Evolutionary conservation across 2,113 vertebrate species (phyloP), one percentile per base, ranked within the genome.

Genomic region (Pogona vitticeps): DNA sequence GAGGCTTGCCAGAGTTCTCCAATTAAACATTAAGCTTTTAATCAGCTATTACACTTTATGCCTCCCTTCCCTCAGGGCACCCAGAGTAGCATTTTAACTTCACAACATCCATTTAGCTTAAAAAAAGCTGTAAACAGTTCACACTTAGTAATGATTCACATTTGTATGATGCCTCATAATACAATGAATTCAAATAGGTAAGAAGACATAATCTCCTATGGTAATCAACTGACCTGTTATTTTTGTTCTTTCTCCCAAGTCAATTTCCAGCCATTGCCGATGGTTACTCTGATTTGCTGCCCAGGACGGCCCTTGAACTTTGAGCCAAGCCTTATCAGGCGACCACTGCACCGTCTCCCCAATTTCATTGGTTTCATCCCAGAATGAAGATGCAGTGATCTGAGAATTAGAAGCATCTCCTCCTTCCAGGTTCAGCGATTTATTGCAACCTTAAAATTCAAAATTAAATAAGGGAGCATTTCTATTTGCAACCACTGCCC

Each of bases 221-320:
- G 28, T 31, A 68, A 3, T 18, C 0, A 0, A 87, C 90, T 40
- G 93, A 98, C 98, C 97, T 88, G 97, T 98, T 94, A 98, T 95
- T 91, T 94, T 97, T 92, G 93, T 98, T 92, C 96, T 97, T 91
- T 98, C 97, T 79, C 97, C 96, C 58, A 98, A 91, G 93, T 98
- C 97, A 85, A 98, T 96, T 90, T 97, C 95, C 52, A 98, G 78
- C 97, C 97, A 98, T 59, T 95, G 95, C 17, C 86, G 94, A 21
- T 52, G 91, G 87, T 88, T 89, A 71, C 93, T 95, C 65, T 96
- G 93, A 28, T 96, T 95, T 0, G 95, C 93, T 18, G 95, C 96
- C 97, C 97, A 97, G 1, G 96, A 93, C 2, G 82, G 52, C 2
- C 95, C 95, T 1, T 87, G 92, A 42, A 93, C 89, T 79, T 95